Evolutionary conservation across 2,888 invertebrate genomes (phyloP).

Genomic region (Phytoseiulus persimilis): DNA sequence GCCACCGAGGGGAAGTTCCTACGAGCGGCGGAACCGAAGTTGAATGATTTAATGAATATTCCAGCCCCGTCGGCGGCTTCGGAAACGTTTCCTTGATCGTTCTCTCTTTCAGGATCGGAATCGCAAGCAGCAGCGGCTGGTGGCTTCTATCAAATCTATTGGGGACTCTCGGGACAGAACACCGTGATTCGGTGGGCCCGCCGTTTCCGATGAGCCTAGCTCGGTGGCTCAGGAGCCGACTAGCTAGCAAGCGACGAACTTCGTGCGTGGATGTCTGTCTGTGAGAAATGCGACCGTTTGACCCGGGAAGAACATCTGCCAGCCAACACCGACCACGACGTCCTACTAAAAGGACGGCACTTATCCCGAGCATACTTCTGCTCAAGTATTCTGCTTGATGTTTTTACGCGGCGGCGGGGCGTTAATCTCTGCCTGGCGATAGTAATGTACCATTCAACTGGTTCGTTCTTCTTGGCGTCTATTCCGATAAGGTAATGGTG

Average conservation of each 20-base stretch:
- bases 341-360: background rate
- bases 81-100: no score
- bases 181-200: no score
- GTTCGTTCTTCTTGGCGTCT: background rate
- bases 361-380: background rate
- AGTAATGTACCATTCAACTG: background rate
- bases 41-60: no score
- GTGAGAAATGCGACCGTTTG: background rate
- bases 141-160: no score
- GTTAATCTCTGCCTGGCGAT: background rate
- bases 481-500: background rate
- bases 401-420: background rate
- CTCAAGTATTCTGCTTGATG: background rate
- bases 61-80: no score
- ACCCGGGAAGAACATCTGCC: conserved; percentile 5
- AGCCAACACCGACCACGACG: background rate
- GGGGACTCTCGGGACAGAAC: no score
- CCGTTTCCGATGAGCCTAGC: background rate
- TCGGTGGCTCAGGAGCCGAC: background rate
- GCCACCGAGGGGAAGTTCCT: no score
- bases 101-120: no score
- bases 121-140: no score
- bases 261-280: background rate
- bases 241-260: background rate
- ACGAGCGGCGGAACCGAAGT: no score